Evolutionary conservation across 2,888 invertebrate genomes (phyloP), one percentile per base, ranked within the genome.

Genomic region (Aethes cnicana): DNA sequence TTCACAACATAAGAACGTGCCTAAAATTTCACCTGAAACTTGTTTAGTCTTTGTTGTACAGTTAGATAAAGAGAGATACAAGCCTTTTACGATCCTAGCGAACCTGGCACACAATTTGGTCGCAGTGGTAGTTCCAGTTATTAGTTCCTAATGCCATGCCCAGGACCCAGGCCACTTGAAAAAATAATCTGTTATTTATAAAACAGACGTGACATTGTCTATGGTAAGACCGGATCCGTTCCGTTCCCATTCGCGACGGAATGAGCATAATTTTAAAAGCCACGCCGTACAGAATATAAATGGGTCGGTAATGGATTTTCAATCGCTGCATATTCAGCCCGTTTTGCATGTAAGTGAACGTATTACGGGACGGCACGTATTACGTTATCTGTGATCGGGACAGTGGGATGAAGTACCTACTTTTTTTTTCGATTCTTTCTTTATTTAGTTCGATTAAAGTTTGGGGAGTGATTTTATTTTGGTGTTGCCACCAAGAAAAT

Each of bases 311-410:
- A 43, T 49, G 36, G 42, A 9, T 44, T 50, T 44, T 23, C 36
- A 36, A 43, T 44, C 44, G 44, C 3, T 23, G 44, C 44, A 44
- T 50, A 50, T 50, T 49, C 30, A 36, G 28, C n/a, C 37, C n/a
- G 35, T n/a, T 49, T 17, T 30, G 35, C 41, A 33, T 25, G 18
- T 23, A 32, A 18, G 20, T 17, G 20, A 9, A 11, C 9, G 11
- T 1, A 16, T 32, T n/a, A 2, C 16, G n/a, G n/a, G n/a, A n/a
- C n/a, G n/a, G n/a, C n/a, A n/a, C n/a, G n/a, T n/a, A n/a, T n/a
- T n/a, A n/a, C n/a, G n/a, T n/a, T n/a, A n/a, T n/a, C n/a, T n/a
- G n/a, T n/a, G n/a, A n/a, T n/a, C n/a, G n/a, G n/a, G n/a, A n/a
- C n/a, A n/a, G n/a, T n/a, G n/a, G n/a, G n/a, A n/a, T n/a, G n/a